A percentile compares a stretch with the other conserved stretches of the same genome.
These are phyloP conservation scores for Lithophane leautieri DNA, from an alignment of 2,888 invertebrate species.

Conservation along the genomic window DNA sequence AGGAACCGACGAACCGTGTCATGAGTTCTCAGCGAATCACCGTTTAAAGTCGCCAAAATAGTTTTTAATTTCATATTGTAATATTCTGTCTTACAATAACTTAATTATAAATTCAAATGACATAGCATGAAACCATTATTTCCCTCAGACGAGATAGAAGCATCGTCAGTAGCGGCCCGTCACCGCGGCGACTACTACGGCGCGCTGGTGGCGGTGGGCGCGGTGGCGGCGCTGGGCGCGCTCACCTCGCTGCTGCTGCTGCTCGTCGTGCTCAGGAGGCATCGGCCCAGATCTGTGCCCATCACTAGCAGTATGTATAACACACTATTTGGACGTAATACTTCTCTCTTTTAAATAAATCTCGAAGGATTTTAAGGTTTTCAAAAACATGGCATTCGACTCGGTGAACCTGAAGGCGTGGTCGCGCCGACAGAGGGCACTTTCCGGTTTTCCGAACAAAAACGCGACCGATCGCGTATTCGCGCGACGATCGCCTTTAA, in stretches of 20 bases:
- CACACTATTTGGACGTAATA: neutral
- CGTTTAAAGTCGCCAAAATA: neutral
- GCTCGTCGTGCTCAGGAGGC: slow-evolving; percentile 94
- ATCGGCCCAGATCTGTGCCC: slow-evolving; percentile 87
- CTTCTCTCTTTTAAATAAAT: too few species aligned
- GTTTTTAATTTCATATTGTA: neutral
- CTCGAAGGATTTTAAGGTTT: neutral
- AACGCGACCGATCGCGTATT: too few species aligned
- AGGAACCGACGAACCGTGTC: too few species aligned
- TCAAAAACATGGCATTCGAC: neutral
- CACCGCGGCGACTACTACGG: slow-evolving; percentile 95
- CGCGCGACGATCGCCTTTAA: too few species aligned
- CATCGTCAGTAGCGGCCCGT: slow-evolving; percentile 86
- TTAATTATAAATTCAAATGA: neutral
- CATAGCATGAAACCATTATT: neutral
- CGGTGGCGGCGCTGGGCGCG: slow-evolving; percentile 96
- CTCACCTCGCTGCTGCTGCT: slow-evolving; percentile 95
- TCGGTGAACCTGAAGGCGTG: too few species aligned
- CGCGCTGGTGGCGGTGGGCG: slow-evolving; percentile 96
- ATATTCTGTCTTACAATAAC: neutral
- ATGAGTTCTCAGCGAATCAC: too few species aligned
- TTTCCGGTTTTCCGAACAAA: too few species aligned
- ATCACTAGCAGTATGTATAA: slow-evolving; percentile 84
- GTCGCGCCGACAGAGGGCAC: too few species aligned
- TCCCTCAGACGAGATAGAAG: slow-evolving; percentile 83